Conservation (phyloP, 1,140 invertebrate genomes). For the Dufourea novaeangliae region DNA sequence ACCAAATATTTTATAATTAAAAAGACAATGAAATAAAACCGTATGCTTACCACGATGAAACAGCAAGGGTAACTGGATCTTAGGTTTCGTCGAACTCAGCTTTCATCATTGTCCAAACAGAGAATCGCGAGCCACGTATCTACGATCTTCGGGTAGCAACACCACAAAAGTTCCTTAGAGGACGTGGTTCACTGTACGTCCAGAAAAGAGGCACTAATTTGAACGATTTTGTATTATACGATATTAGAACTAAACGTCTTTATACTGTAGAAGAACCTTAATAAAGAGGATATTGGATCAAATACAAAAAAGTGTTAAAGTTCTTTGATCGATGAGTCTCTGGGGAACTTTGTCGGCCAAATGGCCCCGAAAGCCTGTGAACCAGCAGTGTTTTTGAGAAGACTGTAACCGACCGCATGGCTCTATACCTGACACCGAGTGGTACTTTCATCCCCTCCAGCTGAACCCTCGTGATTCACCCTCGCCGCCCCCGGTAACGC, state of each 20-base stretch:
- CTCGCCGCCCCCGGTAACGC: constrained; percentile 23
- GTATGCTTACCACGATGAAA: constrained; percentile 33
- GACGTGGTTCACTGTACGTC: background rate
- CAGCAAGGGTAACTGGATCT: constrained; percentile 8
- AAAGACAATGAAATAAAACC: background rate
- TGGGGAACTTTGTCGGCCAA: background rate
- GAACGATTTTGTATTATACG: background rate
- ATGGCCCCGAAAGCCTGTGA: constrained; percentile 26
- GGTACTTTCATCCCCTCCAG: constrained; percentile 71
- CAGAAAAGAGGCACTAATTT: background rate
- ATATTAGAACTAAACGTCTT: too few species aligned
- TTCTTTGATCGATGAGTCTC: background rate
- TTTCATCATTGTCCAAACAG: background rate
- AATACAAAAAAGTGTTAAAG: too few species aligned
- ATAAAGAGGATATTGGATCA: too few species aligned
- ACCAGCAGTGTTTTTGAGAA: constrained; percentile 71
- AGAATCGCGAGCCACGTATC: too few species aligned
- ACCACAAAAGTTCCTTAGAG: too few species aligned
- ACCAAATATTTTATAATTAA: constrained; percentile 35
- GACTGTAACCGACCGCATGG: constrained; percentile 73
- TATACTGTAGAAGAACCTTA: too few species aligned
- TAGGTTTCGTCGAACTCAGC: background rate
- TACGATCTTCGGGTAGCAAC: background rate
- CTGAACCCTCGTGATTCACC: background rate
- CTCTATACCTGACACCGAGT: constrained; percentile 73